These are phyloP conservation scores for Martes martes DNA, from an alignment of 2,113 vertebrate species.

Conservation along the genomic window DNA sequence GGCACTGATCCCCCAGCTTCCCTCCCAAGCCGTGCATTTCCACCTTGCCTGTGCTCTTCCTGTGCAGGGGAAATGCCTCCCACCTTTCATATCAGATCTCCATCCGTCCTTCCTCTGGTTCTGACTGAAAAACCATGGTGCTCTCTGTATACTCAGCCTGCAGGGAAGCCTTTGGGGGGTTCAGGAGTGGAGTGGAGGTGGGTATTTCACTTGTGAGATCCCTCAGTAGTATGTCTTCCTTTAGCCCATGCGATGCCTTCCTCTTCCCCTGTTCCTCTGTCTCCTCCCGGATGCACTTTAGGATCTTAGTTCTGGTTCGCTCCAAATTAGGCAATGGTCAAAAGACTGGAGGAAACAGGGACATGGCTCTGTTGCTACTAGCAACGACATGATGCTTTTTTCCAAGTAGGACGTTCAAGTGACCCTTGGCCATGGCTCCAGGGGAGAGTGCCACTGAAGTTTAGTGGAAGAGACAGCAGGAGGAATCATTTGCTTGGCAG, in stretches of 20 bases:
- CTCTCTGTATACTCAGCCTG: background rate
- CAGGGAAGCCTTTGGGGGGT: background rate
- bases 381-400: constrained; percentile 35
- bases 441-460: background rate
- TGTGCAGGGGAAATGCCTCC: background rate
- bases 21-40: background rate
- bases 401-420: background rate
- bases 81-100: background rate
- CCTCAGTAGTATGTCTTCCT: background rate
- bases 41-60: background rate
- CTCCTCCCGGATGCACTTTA: background rate
- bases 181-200: background rate
- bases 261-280: background rate
- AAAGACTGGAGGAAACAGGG: constrained; percentile 20
- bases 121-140: background rate
- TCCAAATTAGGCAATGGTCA: constrained; percentile 35
- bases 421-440: background rate
- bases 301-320: background rate
- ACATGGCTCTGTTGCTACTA: constrained; percentile 32
- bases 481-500: background rate
- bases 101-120: background rate
- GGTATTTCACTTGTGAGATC: background rate
- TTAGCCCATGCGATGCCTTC: background rate
- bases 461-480: background rate
- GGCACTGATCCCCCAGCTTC: background rate